phyloP scores from a whole-genome alignment of 2,113 vertebrate genomes.

The Clarias magur region DNA sequence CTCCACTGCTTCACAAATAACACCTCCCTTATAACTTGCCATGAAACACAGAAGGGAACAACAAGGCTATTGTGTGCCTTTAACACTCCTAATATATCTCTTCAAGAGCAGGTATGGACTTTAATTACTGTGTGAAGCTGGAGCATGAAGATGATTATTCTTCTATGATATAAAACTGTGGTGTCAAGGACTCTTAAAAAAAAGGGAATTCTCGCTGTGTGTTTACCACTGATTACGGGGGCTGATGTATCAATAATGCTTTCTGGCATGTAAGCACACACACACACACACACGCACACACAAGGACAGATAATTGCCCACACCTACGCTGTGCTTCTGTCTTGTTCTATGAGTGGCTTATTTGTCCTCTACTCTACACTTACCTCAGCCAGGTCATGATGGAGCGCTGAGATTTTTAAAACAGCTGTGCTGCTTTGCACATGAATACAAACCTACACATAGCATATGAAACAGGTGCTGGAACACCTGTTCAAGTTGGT shows the following conservation, averaged over 20 bases:
- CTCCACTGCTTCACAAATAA: constrained; percentile 55
- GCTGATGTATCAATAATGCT: constrained; percentile 16
- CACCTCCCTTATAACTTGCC: constrained; percentile 55
- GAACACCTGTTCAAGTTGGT: background rate
- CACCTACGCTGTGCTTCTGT: constrained; percentile 1
- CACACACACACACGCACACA: constrained; percentile 10
- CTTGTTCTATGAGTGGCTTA: background rate
- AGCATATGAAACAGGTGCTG: constrained; percentile 14
- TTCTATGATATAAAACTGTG: background rate
- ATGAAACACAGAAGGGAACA: constrained; percentile 33
- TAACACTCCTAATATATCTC: constrained; percentile 26
- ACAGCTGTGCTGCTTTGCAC: constrained; percentile 29
- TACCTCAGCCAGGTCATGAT: background rate
- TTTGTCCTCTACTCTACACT: constrained; percentile 3
- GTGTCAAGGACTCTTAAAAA: constrained; percentile 1
- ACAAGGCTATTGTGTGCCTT: constrained; percentile 19
- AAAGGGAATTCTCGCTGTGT: background rate
- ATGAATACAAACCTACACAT: constrained; percentile 11
- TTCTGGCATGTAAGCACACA: background rate
- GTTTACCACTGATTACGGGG: constrained; percentile 1
- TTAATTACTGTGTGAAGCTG: constrained; percentile 28
- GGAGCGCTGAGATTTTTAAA: background rate
- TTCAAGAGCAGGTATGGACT: constrained; percentile 8
- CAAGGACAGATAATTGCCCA: background rate
- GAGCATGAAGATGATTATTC: background rate